phyloP scores from a whole-genome alignment of 2,888 invertebrate genomes.

The Ornithoptera alexandrae region DNA sequence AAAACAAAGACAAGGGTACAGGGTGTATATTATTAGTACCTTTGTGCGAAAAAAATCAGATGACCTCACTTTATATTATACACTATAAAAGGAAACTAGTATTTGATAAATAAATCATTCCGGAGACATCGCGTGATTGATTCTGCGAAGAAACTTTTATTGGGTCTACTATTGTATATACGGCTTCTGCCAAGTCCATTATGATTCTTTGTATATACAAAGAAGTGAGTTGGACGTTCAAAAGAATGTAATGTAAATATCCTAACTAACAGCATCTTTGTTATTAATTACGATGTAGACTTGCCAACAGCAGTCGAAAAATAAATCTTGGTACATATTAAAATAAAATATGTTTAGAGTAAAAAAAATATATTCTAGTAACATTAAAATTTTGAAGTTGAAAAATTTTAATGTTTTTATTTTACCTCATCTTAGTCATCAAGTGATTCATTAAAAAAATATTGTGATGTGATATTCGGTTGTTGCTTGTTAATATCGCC shows the following conservation, averaged over 20 bases:
- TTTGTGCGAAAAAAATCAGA: background rate
- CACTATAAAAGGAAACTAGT: constrained; percentile 11
- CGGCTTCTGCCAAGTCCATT: background rate
- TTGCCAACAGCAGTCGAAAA: too few relatives aligned
- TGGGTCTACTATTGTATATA: background rate
- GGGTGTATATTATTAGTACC: background rate
- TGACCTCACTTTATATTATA: background rate
- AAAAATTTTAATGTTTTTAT: background rate
- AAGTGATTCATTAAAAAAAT: background rate
- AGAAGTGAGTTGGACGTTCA: too few relatives aligned
- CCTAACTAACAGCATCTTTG: too few relatives aligned
- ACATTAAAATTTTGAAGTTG: background rate
- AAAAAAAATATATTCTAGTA: background rate
- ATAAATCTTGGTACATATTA: too few relatives aligned
- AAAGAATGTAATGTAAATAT: too few relatives aligned
- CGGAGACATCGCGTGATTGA: constrained; percentile 1
- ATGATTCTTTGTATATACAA: background rate
- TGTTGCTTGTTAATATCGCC: background rate
- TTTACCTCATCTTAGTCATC: background rate
- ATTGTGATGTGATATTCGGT: background rate
- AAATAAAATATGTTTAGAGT: too few relatives aligned
- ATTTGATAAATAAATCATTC: constrained; percentile 9
- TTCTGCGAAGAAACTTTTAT: background rate
- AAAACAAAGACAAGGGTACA: background rate
- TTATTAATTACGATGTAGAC: too few relatives aligned